Base-by-base conservation (phyloP, 2,888 invertebrate species). In the Drosophila longiperda region DNA sequence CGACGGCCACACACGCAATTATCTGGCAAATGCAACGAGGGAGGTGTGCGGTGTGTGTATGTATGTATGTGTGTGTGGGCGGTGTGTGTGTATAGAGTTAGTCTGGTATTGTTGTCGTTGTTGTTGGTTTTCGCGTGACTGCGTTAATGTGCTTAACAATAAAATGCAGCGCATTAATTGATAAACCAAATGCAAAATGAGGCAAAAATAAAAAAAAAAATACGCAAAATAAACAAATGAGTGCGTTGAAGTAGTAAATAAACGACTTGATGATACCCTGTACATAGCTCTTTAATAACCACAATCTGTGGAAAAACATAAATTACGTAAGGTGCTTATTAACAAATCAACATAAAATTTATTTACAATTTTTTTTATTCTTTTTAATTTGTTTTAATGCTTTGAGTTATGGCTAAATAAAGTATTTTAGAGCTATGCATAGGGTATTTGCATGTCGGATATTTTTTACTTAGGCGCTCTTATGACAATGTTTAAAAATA, bases 91-190 rank as follows among this genome's bases (percentile, higher is more conserved):
- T 2, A 32, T 11, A 26, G 23, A 23, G 23, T 1, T 15, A 49
- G 11, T 2, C 20, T 20, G 49, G 57, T 7, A 48, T 17, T 23
- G 53, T 42, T 32, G 60, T 7, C n/a, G 53, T 15, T 76, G 73
- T 49, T 68, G 72, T 52, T 77, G 80, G 70, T 57, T 80, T 67
- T 72, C 83, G 88, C 84, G 82, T 79, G 87, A 89, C 73, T 89
- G 87, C 87, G 87, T 87, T 87, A 89, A 87, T 87, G 89, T 89
- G 87, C 89, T 89, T 87, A 89, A 87, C 87, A 89, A 89, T 87
- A 89, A 89, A 87, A 89, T 82, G 89, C 87, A 87, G 83, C 83
- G 84, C 84, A 89, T 88, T 88, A 87, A 88, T 88, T 85, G 85
- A 85, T 85, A 85, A 85, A 80, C 77, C 78, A 74, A 80, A 80